Base-by-base conservation (phyloP, 2,888 invertebrate genomes). In the Siphlonurus alternatus region DNA sequence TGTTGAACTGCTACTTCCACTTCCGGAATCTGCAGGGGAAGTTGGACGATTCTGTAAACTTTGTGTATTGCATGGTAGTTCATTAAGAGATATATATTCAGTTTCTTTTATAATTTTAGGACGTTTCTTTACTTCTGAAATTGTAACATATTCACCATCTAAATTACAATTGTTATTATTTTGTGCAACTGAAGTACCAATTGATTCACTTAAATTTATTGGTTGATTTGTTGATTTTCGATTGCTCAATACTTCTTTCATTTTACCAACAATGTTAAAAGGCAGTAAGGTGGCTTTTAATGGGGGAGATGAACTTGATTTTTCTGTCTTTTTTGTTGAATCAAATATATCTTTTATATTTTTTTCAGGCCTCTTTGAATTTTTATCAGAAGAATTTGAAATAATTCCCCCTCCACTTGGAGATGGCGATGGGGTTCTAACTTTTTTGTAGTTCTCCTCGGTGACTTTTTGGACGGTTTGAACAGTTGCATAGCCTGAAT, bases 21-120 rank as follows among this genome's bases (percentile, higher is more conserved):
- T 3, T 18, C 60, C 53, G 5, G 56, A 56, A 56, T 56, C 56
- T 10, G 38, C 38, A 10, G 38, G 38, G 5, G 56, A 20, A 15
- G 23, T 18, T 19, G 3, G 53, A 23, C 54, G 25, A 23, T 61
- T 20, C 24, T 61, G 64, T 2, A 24, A 24, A 3, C 15, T 25
- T 1, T 22, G 38, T 19, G 61, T 24, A 23, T 64, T 61, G 2
- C 53, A 73, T 53, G 90, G 89, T 67, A 91, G 76, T 74, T 91
- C 90, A 73, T 88, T 88, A 38, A 91, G 76, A 25, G 89, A 88
- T 51, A 91, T 86, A 71, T 90, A 91, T 75, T 91, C 91, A 1
- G 85, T 83, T 10, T 66, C 66, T 22, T 61, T 25, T 1, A 71
- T 82, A 82, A 25, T 74, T 70, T 10, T 70, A 63, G 18, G 71